A percentile compares a stretch with the other conserved stretches of the same genome.
Conservation (phyloP, 2,888 invertebrate species). For the Blastobasis adustella region DNA sequence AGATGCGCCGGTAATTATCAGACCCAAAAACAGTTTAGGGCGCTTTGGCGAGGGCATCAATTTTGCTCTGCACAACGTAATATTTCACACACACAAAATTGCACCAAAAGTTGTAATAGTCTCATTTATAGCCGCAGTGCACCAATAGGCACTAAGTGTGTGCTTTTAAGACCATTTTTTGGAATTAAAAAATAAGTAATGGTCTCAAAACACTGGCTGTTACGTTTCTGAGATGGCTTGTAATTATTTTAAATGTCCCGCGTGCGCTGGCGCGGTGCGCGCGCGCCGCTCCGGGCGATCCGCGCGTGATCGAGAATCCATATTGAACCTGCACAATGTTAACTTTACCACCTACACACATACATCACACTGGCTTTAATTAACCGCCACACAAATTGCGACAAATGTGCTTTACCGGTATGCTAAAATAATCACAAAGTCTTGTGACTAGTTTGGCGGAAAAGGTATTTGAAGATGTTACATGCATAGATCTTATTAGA, state of each 20-base stretch:
- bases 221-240: conserved; percentile 70
- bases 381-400: too few species aligned
- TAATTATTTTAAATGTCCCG: conserved; percentile 77
- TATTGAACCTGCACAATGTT: conserved; percentile 51
- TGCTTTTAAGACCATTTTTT: conserved; percentile 62
- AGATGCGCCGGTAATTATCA: neutral
- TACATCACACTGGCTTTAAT: too few species aligned
- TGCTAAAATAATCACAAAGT: too few species aligned
- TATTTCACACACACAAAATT: conserved; percentile 38
- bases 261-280: conserved; percentile 39
- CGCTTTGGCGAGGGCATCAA: conserved; percentile 14
- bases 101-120: conserved; percentile 43
- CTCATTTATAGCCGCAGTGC: conserved; percentile 50
- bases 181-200: conserved; percentile 73
- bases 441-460: too few species aligned
- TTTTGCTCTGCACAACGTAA: conserved; percentile 27
- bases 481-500: too few species aligned
- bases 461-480: too few species aligned
- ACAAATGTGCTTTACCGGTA: too few species aligned
- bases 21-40: conserved; percentile 4
- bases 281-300: conserved; percentile 37
- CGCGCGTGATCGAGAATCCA: conserved; percentile 58
- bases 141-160: conserved; percentile 58
- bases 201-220: conserved; percentile 73
- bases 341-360: conserved; percentile 9